A percentile compares a stretch with the other conserved stretches of the same genome.
phyloP scores from a whole-genome alignment of 2,797 vertebrate species.

The Falco biarmicus region DNA sequence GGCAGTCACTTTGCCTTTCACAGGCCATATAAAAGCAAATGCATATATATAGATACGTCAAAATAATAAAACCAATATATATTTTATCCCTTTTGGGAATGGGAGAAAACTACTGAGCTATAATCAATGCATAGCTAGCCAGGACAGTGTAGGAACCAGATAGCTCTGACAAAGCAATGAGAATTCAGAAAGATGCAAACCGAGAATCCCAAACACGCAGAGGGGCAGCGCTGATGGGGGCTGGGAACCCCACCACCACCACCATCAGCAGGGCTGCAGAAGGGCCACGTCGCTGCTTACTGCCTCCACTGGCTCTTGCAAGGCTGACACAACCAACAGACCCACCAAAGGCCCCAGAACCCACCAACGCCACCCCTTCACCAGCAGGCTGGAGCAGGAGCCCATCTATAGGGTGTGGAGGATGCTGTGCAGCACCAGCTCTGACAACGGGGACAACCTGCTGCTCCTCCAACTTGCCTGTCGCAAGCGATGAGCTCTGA shows the following conservation, averaged over 20 bases:
- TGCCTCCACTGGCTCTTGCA: background rate
- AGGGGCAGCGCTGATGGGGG: background rate
- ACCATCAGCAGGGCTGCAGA: background rate
- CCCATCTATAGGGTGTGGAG: background rate
- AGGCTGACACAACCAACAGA: background rate
- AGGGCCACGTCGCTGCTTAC: background rate
- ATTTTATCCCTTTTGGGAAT: background rate
- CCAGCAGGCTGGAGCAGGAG: accelerated
- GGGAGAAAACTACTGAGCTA: background rate
- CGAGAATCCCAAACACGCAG: background rate
- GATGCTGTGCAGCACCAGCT: background rate
- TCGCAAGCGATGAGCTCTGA: background rate
- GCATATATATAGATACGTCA: background rate
- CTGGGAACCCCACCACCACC: background rate
- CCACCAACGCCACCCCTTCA: background rate
- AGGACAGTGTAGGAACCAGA: background rate
- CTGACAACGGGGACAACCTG: background rate
- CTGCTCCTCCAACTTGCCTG: background rate
- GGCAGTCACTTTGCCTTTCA: background rate
- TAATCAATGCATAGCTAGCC: background rate
- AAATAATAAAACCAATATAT: background rate
- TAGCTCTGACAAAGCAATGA: background rate
- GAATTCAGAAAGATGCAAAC: background rate
- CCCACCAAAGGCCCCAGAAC: background rate
- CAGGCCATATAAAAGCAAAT: background rate